Evolutionary conservation across 2,113 vertebrate genomes (phyloP).

Genomic region (Xiphorhynchus elegans): DNA sequence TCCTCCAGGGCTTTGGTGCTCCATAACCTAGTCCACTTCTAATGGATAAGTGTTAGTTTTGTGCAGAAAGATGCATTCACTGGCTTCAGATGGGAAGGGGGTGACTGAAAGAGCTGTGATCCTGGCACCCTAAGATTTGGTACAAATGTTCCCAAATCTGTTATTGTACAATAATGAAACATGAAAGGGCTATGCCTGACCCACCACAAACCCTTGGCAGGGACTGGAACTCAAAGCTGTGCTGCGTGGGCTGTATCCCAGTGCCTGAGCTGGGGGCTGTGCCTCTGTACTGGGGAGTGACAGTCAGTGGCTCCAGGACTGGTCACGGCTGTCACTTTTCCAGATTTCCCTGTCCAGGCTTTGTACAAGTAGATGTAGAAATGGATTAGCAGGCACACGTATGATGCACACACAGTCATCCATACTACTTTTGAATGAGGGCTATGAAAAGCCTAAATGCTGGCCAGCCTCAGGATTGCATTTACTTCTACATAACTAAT

Average conservation of each 20-base stretch:
- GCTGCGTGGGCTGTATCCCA: background rate
- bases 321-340: background rate
- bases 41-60: background rate
- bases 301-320: accelerated
- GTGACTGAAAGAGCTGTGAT: background rate
- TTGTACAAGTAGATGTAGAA: background rate
- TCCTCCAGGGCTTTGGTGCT: background rate
- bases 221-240: background rate
- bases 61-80: background rate
- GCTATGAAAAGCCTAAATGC: background rate
- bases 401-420: background rate
- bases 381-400: background rate
- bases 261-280: background rate
- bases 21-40: background rate
- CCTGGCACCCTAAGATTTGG: background rate
- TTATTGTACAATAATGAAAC: background rate
- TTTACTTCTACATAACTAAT: background rate
- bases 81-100: background rate
- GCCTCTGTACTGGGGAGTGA: background rate
- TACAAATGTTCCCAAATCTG: background rate
- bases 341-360: background rate
- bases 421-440: background rate
- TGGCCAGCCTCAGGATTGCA: background rate
- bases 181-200: background rate
- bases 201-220: background rate